Evolutionary conservation across 2,888 invertebrate species (phyloP).

Genomic region (Tricholauxania praeusta): DNA sequence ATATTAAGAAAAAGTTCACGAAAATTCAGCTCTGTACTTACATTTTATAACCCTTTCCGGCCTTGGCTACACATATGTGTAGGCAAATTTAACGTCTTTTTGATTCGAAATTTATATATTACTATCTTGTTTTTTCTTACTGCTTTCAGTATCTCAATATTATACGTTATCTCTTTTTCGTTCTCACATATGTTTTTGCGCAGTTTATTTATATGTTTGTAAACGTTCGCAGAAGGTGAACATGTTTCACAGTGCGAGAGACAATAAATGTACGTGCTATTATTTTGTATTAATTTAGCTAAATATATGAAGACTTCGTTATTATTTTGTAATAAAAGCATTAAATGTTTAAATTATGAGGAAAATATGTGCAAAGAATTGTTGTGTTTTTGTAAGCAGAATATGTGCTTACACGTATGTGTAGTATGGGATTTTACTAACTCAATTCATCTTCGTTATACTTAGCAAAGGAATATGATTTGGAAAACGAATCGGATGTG

Average conservation of each 20-base stretch:
- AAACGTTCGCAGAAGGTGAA: neutral
- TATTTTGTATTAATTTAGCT: too few relatives aligned
- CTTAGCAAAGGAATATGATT: slow-evolving; percentile 20
- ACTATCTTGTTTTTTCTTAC: slow-evolving; percentile 1
- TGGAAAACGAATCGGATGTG: slow-evolving; percentile 13
- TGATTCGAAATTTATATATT: too few relatives aligned
- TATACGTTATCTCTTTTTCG: slow-evolving; percentile 18
- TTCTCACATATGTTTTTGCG: slow-evolving; percentile 9
- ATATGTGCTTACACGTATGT: too few relatives aligned
- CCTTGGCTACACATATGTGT: too few relatives aligned
- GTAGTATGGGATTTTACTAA: neutral
- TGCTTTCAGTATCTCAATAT: slow-evolving; percentile 8
- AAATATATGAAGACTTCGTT: too few relatives aligned
- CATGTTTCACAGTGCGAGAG: slow-evolving; percentile 9
- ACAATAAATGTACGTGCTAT: neutral
- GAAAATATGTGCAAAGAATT: too few relatives aligned
- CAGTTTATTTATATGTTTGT: slow-evolving; percentile 1
- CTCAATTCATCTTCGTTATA: neutral
- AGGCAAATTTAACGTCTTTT: too few relatives aligned
- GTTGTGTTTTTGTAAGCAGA: too few relatives aligned
- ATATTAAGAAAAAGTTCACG: too few relatives aligned
- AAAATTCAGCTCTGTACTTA: too few relatives aligned
- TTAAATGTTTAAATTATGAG: too few relatives aligned
- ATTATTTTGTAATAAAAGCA: neutral
- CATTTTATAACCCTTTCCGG: too few relatives aligned